A percentile compares a stretch with the other conserved stretches of the same genome.
Conservation (phyloP, 2,113 vertebrate genomes). For the Pseudonaja textilis region DNA sequence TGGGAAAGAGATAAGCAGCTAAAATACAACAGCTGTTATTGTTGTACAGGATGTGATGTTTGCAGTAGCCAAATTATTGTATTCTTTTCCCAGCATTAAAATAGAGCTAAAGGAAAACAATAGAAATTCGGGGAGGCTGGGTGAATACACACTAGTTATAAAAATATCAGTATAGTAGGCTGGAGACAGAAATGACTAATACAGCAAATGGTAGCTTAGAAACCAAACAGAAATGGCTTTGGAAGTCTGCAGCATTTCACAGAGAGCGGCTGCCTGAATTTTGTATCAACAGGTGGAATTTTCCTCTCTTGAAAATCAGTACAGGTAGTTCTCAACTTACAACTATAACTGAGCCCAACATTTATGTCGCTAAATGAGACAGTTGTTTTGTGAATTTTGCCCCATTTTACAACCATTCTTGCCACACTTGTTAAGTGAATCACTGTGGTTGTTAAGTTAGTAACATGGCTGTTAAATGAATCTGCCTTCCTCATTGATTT, state of each 20-base stretch:
- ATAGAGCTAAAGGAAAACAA: background rate
- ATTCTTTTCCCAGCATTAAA: background rate
- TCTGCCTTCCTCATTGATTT: background rate
- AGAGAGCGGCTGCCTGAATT: background rate
- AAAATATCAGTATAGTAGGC: constrained; percentile 16
- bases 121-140: background rate
- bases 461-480: background rate
- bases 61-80: background rate
- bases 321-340: background rate
- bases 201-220: constrained; percentile 7
- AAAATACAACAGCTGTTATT: background rate
- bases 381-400: background rate
- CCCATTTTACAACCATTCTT: background rate
- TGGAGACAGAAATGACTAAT: constrained; percentile 12
- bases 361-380: background rate
- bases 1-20: background rate
- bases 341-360: background rate
- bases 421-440: background rate
- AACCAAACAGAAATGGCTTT: background rate
- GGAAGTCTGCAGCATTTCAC: background rate
- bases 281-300: background rate
- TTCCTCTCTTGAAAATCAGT: background rate
- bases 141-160: background rate
- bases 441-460: background rate
- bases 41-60: background rate